phyloP scores from a whole-genome alignment of 2,797 vertebrate species.

The Pseudomugil tenellus region DNA sequence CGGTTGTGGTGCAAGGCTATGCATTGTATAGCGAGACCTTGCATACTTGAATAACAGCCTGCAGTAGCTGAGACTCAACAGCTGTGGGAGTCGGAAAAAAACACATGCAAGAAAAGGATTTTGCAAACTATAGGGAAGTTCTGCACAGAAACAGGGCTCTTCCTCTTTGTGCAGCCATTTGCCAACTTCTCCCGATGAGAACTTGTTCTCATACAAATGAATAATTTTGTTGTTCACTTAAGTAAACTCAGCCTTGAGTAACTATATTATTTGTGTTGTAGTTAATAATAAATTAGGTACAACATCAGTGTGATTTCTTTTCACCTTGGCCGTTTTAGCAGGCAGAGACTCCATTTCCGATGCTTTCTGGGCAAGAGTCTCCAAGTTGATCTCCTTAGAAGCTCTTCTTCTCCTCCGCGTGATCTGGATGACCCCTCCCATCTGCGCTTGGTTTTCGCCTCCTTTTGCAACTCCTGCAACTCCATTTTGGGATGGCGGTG shows the following conservation, averaged over 20 bases:
- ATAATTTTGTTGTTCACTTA: not conserved
- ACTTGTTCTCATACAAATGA: constrained; percentile 13
- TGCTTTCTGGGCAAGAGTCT: constrained; percentile 92
- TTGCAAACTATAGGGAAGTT: constrained; percentile 66
- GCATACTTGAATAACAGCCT: constrained; percentile 6
- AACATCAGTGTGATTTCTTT: constrained; percentile 1
- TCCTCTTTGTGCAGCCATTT: constrained; percentile 66
- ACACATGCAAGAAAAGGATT: constrained; percentile 43
- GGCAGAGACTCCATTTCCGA: constrained; percentile 89
- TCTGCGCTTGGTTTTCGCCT: constrained; percentile 79
- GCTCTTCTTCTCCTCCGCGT: constrained; percentile 85
- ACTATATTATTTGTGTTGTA: not conserved
- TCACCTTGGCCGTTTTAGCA: constrained; percentile 67
- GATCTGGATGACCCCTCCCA: constrained; percentile 90
- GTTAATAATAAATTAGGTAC: not conserved
- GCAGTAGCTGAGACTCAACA: constrained; percentile 15
- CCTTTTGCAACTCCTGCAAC: constrained; percentile 45
- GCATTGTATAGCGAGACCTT: not conserved
- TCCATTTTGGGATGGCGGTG: constrained; percentile 63
- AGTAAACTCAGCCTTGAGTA: not conserved
- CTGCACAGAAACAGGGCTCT: constrained; percentile 63
- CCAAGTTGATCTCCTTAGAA: constrained; percentile 92
- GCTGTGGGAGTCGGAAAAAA: constrained; percentile 29
- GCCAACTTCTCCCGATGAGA: constrained; percentile 27
- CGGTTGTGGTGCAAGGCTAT: constrained; percentile 8